phyloP scores from a whole-genome alignment of 2,888 invertebrate genomes.

The Andricus quercusramuli region DNA sequence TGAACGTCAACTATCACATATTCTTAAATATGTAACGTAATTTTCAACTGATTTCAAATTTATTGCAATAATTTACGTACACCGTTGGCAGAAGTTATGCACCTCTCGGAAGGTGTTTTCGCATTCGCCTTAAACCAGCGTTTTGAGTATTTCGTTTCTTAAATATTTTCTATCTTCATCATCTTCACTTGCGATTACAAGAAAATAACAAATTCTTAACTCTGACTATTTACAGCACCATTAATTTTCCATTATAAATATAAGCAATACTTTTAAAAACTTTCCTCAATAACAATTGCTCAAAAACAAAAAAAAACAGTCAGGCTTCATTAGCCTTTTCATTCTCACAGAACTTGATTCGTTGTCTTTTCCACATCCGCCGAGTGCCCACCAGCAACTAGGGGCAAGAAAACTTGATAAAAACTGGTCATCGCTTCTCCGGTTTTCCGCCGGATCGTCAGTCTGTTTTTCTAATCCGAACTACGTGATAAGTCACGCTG shows the following conservation, averaged over 20 bases:
- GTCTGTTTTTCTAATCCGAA: conserved; percentile 43
- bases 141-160: conserved; percentile 31
- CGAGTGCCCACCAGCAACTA: conserved; percentile 9
- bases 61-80: too few relatives aligned
- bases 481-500: conserved; percentile 14
- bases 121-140: conserved; percentile 30
- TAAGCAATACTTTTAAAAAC: conserved; percentile 7
- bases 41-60: too few relatives aligned
- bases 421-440: conserved; percentile 43
- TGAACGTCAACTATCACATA: neutral
- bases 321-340: conserved; percentile 11
- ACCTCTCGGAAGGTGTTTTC: neutral
- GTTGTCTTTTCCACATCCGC: conserved; percentile 15
- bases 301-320: conserved; percentile 32
- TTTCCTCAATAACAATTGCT: conserved; percentile 2
- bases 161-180: conserved; percentile 2
- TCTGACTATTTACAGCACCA: conserved; percentile 20
- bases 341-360: conserved; percentile 20
- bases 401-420: conserved; percentile 37
- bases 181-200: neutral
- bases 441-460: conserved; percentile 45
- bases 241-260: conserved; percentile 16
- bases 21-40: neutral
- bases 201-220: neutral
- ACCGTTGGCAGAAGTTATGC: neutral